These are phyloP conservation scores for Anabas testudineus DNA, from an alignment of 2,797 vertebrate genomes.

Conservation along the genomic window DNA sequence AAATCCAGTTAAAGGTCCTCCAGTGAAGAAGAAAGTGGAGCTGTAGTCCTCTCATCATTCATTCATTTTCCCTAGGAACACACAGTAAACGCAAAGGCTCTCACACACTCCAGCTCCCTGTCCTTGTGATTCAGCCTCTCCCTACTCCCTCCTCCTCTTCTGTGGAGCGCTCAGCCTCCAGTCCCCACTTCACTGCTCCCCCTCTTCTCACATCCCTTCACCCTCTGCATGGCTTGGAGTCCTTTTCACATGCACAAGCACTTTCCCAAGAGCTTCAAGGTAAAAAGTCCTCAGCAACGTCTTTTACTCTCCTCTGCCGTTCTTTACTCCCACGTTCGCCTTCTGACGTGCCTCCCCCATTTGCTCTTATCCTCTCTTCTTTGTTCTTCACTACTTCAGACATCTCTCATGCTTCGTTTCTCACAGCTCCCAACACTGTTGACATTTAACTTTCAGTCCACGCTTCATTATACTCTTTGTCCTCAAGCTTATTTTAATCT, in stretches of 20 bases:
- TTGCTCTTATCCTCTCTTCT: slow-evolving; percentile 19
- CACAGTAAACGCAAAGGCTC: slow-evolving; percentile 43
- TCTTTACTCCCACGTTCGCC: slow-evolving; percentile 33
- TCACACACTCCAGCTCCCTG: slow-evolving; percentile 47
- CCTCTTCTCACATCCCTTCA: slow-evolving; percentile 10
- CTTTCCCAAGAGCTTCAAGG: slow-evolving; percentile 52
- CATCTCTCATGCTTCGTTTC: slow-evolving; percentile 14
- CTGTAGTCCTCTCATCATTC: slow-evolving; percentile 47
- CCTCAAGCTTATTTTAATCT: neutral
- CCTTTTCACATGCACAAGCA: slow-evolving; percentile 38
- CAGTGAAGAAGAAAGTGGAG: slow-evolving; percentile 40
- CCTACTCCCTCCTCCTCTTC: slow-evolving; percentile 36
- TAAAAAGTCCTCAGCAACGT: slow-evolving; percentile 50
- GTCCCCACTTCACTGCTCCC: slow-evolving; percentile 25
- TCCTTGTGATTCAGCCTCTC: slow-evolving; percentile 61
- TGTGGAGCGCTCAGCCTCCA: slow-evolving; percentile 47
- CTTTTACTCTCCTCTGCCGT: slow-evolving; percentile 24
- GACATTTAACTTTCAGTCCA: neutral
- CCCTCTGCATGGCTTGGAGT: slow-evolving; percentile 18
- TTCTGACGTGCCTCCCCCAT: slow-evolving; percentile 14
- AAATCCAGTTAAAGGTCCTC: slow-evolving; percentile 55
- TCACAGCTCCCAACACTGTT: slow-evolving; percentile 12
- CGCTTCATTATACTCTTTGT: neutral
- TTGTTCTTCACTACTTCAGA: slow-evolving; percentile 18
- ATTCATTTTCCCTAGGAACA: slow-evolving; percentile 48